Evolutionary conservation across 2,888 invertebrate species (phyloP).

Genomic region (Cacoxenus indagator): DNA sequence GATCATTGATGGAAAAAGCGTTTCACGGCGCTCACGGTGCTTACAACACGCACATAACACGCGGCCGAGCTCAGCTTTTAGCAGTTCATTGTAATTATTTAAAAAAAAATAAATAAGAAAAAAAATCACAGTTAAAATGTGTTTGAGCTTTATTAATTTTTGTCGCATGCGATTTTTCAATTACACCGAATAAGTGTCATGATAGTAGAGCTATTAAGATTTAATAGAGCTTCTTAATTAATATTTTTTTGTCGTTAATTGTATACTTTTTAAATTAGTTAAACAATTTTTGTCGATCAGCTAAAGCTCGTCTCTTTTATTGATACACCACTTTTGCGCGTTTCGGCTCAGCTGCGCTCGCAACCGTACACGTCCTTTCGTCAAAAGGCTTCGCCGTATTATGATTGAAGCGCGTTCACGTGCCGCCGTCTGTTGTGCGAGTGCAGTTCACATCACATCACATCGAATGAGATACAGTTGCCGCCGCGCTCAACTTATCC

Average conservation of each 20-base stretch:
- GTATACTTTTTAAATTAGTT: too few relatives aligned
- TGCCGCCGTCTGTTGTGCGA: constrained; percentile 35
- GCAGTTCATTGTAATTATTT: too few relatives aligned
- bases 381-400: constrained; percentile 55
- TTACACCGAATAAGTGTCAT: too few relatives aligned
- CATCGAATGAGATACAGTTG: constrained; percentile 43
- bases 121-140: too few relatives aligned
- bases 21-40: constrained; percentile 1
- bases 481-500: background rate
- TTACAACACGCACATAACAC: background rate
- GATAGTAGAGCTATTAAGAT: too few relatives aligned
- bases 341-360: background rate
- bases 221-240: too few relatives aligned
- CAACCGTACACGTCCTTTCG: constrained; percentile 53
- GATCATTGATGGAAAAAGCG: constrained; percentile 35
- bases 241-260: too few relatives aligned
- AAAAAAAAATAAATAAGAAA: too few relatives aligned
- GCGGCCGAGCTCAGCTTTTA: too few relatives aligned
- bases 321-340: background rate
- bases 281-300: too few relatives aligned
- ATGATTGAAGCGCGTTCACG: constrained; percentile 47
- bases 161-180: too few relatives aligned
- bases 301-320: constrained; percentile 4
- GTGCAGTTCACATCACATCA: constrained; percentile 44
- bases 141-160: too few relatives aligned